Evolutionary conservation across 2,888 invertebrate species (phyloP).

Genomic region (Plebejus anna): DNA sequence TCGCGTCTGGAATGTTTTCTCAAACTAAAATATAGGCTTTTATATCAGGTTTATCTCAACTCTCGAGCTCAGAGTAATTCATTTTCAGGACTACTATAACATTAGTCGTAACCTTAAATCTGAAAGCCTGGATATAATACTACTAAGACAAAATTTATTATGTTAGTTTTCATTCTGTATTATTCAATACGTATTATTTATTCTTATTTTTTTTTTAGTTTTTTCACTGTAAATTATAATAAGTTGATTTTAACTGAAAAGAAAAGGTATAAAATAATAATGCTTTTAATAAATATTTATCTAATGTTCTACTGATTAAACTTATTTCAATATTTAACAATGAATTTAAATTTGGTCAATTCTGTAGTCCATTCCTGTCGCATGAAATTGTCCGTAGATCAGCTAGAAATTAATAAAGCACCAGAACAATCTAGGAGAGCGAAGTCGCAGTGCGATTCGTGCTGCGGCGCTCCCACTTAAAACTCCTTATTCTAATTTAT

Average conservation of each 20-base stretch:
- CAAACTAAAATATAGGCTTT: not conserved
- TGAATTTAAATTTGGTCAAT: not conserved
- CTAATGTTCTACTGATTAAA: not conserved
- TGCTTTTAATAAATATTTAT: no score
- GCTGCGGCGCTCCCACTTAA: conserved; percentile 55
- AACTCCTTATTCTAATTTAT: conserved; percentile 77
- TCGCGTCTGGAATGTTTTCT: conserved; percentile 7
- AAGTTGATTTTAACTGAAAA: no score
- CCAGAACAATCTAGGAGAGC: conserved; percentile 11
- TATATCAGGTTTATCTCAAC: conserved; percentile 3
- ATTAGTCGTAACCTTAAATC: not conserved
- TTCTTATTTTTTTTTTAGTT: no score
- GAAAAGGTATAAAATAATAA: no score
- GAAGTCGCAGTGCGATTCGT: conserved; percentile 43
- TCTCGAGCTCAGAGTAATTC: conserved; percentile 7
- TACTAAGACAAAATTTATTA: not conserved
- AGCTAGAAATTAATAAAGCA: not conserved
- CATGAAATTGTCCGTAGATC: not conserved
- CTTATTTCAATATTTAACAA: not conserved
- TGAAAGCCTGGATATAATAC: not conserved
- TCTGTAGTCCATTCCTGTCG: not conserved
- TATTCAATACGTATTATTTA: no score
- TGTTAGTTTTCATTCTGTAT: no score
- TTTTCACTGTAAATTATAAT: no score
- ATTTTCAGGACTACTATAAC: not conserved